Base-by-base conservation (phyloP, 2,113 vertebrate species). In the Centrocercus urophasianus region DNA sequence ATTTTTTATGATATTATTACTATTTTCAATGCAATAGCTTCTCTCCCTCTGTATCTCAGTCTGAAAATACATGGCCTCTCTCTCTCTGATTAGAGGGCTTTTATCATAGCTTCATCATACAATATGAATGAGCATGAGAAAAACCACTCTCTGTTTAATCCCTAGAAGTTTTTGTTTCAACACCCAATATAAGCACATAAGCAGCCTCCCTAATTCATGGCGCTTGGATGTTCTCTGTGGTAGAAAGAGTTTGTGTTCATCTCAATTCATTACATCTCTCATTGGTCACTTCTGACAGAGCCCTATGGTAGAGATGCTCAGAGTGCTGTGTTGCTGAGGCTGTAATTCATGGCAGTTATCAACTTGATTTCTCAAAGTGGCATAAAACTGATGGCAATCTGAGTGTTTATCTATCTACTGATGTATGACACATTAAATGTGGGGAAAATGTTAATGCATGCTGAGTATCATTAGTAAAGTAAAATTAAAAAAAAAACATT, bases 261-360 rank as follows among this genome's bases (percentile, higher is more conserved):
- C 32, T 82, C 34, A 79, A 67, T 7, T n/a, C 32, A 15, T 52
- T 38, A 19, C 3, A 0, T 79, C 40, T 32, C 24, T 69, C 76
- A 78, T 67, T 85, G 91, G 88, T 57, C 88, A 91, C 66, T 82
- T 79, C 27, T 94, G 65, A 65, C 59, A 82, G 45, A 83, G 48
- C 81, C 83, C 74, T 56, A 83, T 79, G 80, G 56, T 78, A 87
- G 66, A 84, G 70, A 72, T 45, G 42, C 77, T 90, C 63, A 45
- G 86, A 93, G 69, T 75, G 88, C 40, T 3, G 2, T 47, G 47
- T 76, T 5, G 20, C 90, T 93, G 90, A 87, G 89, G 87, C 57
- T 72, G 54, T 96, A 95, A 95, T 95, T 96, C 95, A 96, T 88
- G 77, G 24, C 67, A 87, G 92, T 74, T 88, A 93, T 79, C 81